Evolutionary conservation across 2,113 vertebrate species (phyloP).

Genomic region (Hirundichthys speculiger): DNA sequence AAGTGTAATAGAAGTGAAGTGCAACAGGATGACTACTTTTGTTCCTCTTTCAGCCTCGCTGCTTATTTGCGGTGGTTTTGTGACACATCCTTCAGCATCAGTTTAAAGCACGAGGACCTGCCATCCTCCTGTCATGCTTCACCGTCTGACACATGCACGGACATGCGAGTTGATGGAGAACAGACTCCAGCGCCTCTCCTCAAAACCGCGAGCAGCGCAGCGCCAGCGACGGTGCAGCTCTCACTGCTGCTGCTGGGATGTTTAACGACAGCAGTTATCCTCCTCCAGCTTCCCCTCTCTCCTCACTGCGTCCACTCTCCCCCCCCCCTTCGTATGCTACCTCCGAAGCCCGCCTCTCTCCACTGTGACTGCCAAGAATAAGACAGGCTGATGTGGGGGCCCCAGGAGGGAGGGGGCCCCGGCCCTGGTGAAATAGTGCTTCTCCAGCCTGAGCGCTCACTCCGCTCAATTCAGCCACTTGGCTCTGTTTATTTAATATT

Average conservation of each 20-base stretch:
- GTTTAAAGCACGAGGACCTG: constrained; percentile 7
- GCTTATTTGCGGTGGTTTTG: not conserved
- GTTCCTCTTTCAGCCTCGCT: not conserved
- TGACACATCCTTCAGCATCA: not conserved
- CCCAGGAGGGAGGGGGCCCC: constrained; percentile 64
- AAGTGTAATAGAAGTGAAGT: too few species aligned
- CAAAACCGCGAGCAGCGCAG: constrained; percentile 46
- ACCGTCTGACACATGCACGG: constrained; percentile 27
- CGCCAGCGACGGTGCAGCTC: constrained; percentile 7
- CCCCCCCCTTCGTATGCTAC: constrained; percentile 35
- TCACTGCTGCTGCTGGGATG: constrained; percentile 48
- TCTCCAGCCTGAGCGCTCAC: constrained; percentile 59
- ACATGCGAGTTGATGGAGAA: not conserved
- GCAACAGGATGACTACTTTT: too few species aligned
- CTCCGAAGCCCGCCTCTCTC: constrained; percentile 67
- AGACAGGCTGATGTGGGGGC: constrained; percentile 74
- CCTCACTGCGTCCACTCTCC: constrained; percentile 28
- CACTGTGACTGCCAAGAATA: constrained; percentile 81
- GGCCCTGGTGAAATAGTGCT: constrained; percentile 48
- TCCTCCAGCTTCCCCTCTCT: constrained; percentile 40
- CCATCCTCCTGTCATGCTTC: too few species aligned
- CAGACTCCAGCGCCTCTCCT: constrained; percentile 20
- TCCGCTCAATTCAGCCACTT: constrained; percentile 75
- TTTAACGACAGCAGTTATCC: constrained; percentile 48
- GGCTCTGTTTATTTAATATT: constrained; percentile 84